Conservation (phyloP, 2,797 vertebrate genomes). For the Rousettus madagascariensis region DNA sequence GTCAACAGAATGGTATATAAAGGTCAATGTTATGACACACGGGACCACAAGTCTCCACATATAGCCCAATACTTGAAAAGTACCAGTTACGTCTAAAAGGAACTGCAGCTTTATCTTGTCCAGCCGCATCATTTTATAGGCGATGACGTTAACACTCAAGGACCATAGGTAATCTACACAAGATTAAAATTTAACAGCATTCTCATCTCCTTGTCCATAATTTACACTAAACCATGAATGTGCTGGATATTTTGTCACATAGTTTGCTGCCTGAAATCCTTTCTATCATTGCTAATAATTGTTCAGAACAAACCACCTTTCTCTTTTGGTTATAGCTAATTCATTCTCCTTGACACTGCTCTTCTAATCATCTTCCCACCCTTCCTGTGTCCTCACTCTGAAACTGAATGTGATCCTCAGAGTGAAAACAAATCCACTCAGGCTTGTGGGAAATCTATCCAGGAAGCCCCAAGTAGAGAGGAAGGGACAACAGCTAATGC, state of each 20-base stretch:
- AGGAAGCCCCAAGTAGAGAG: background rate
- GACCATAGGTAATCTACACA: background rate
- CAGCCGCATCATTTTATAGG: background rate
- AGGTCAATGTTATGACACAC: fast-evolving
- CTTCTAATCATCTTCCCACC: background rate
- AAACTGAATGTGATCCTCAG: background rate
- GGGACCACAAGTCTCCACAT: background rate
- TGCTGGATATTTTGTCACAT: background rate
- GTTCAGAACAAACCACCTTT: background rate
- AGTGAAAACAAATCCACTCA: background rate
- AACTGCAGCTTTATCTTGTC: background rate
- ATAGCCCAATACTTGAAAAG: background rate
- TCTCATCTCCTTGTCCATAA: background rate
- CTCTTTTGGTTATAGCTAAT: background rate
- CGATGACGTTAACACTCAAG: background rate
- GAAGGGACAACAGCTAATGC: background rate
- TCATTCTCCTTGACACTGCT: background rate
- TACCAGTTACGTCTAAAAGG: background rate
- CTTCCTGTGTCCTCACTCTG: background rate
- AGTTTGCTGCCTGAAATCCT: background rate
- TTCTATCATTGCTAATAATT: background rate
- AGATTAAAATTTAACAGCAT: background rate
- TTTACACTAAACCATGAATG: background rate
- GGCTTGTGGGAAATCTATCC: background rate
- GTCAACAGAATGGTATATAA: background rate